Evolutionary conservation across 2,888 invertebrate genomes (phyloP), one percentile per base, ranked within the genome.

Genomic region (Drosophila limbata): DNA sequence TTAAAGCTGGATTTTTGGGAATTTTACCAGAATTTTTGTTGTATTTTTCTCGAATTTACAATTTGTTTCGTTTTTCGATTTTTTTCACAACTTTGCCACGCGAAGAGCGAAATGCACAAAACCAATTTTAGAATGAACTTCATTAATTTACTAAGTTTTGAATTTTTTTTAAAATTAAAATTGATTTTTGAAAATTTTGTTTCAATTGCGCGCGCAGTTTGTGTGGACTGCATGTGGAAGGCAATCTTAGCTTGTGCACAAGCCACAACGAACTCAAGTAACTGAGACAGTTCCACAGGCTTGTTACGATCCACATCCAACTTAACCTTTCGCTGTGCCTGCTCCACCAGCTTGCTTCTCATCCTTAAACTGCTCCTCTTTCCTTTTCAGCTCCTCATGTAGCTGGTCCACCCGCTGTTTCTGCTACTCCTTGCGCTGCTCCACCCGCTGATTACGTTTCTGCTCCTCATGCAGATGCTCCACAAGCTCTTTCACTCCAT

Each of bases 301-400:
- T 8, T 35, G 13, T 57, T 35, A 25, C 63, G 55, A 8, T 91
- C 85, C 42, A 84, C 79, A 39, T 73, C 70, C 56, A 90, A 47
- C 59, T 45, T 51, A 10, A 40, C 33, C 50, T 37, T 37, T 19
- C 53, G 71, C 10, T 48, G 45, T 15, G 39, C n/a, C 17, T 45
- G 31, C 62, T 40, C 40, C 25, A 39, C 37, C n/a, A 6, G 8
- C n/a, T 28, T 39, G 8, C 39, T 40, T 15, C 4, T 42, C 40
- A 0, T 40, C 40, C 17, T 15, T n/a, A 4, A 39, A 10, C 17
- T 17, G 40, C 19, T 19, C 17, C 44, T 28, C 28, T 2, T 28
- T 28, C 8, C 15, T 8, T 9, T 48, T 5, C n/a, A 19, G 31
- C 66, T 45, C 25, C 19, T 55, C 68, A 33, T 37, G 3, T 1